Evolutionary conservation across 2,888 invertebrate species (phyloP).

Genomic region (Sphaerophoria taeniata): DNA sequence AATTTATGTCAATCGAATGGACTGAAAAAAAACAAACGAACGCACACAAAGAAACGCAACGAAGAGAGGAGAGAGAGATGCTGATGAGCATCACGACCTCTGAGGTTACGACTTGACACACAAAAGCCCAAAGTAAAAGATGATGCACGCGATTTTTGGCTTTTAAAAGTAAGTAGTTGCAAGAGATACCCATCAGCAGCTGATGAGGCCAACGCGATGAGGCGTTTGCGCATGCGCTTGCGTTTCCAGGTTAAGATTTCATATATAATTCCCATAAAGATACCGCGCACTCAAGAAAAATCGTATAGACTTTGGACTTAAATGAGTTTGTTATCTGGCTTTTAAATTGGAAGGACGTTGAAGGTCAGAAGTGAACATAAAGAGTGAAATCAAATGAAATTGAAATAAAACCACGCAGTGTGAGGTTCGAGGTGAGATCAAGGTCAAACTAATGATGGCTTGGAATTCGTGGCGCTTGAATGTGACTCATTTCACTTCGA

Average conservation of each 20-base stretch:
- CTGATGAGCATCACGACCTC: conserved; percentile 66
- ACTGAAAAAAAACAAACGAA: conserved; percentile 30
- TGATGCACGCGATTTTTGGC: conserved; percentile 61
- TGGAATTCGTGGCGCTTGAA: too few relatives aligned
- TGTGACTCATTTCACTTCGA: too few relatives aligned
- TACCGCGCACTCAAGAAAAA: not conserved
- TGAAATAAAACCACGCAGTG: not conserved
- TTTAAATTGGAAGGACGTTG: conserved; percentile 46
- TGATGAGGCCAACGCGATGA: conserved; percentile 14
- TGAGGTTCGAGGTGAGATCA: not conserved
- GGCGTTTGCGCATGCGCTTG: conserved; percentile 30
- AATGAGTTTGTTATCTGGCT: conserved; percentile 8
- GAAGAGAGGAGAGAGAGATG: conserved; percentile 28
- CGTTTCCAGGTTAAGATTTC: conserved; percentile 49
- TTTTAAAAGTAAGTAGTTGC: not conserved
- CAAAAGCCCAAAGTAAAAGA: conserved; percentile 35
- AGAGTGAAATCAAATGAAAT: conserved; percentile 4
- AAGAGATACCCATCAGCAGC: conserved; percentile 38
- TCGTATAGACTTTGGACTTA: not conserved
- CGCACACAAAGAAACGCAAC: not conserved
- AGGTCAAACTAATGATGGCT: conserved; percentile 4
- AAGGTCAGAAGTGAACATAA: conserved; percentile 35
- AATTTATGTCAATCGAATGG: conserved; percentile 67
- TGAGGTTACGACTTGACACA: conserved; percentile 68
- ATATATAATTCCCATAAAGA: conserved; percentile 53